Evolutionary conservation across 2,888 invertebrate genomes (phyloP), one percentile per base, ranked within the genome.

Genomic region (Lasioglossum zephyrum): DNA sequence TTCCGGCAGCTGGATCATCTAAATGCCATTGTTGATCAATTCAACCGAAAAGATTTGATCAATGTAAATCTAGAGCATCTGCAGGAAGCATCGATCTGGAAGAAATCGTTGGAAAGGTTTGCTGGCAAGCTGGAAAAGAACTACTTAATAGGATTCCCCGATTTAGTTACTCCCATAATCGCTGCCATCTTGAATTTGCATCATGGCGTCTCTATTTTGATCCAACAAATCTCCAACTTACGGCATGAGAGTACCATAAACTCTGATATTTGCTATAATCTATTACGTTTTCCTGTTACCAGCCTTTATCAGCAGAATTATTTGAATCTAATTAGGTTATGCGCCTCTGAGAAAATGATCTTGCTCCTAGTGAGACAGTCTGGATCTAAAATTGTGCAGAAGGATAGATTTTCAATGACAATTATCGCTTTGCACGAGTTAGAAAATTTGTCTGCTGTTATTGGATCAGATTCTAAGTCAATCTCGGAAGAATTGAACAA

Each of bases 151-250:
- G 96, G 96, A n/a, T 98, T 98, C 93, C 97, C 97, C 0, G 99
- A 99, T 94, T 95, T 99, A 77, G 96, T 97, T 0, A 96, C 97
- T 84, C 98, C 98, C 0, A 95, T 98, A 31, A 95, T 97, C 75
- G 96, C 96, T 80, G 97, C 97, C 0, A 93, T 98, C 11, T 96
- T 96, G 0, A 97, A 97, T 95, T 96, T 98, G 84, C 95, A 96
- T 2, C 96, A 96, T 88, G 97, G 97, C 3, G 95, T 97, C 39
- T 96, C 96, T 69, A 94, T 96, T 22, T 92, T 97, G 36, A 96
- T 96, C 73, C 96, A 96, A 78, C 94, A 96, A 73, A 94, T 97
- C 89, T 96, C 82, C 91, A 96, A 2, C 94, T 93, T 1, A 94
- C 95, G 82, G 86, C 92, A 87, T n/a, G 94, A n/a, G n/a, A n/a